These are phyloP conservation scores for Ancistrus triradiatus DNA, from an alignment of 2,113 vertebrate species.

Conservation along the genomic window DNA sequence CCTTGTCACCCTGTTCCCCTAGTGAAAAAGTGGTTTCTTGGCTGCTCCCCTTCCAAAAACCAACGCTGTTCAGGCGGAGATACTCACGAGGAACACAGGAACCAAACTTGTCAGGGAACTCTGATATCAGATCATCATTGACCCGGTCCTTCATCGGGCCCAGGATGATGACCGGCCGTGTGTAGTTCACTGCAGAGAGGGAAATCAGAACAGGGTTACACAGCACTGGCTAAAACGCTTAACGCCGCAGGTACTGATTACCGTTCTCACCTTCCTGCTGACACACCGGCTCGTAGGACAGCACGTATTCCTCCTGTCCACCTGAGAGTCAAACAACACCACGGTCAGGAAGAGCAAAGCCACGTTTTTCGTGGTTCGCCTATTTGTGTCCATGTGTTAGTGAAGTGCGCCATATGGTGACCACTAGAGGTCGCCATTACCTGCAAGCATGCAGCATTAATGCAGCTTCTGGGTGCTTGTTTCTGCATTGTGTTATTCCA, in stretches of 20 bases:
- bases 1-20: no score
- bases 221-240: no score
- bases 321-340: slow-evolving; percentile 61
- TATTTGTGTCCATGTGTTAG: background rate
- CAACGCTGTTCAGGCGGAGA: background rate
- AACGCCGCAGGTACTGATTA: no score
- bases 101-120: slow-evolving; percentile 97
- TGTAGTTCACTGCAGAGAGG: slow-evolving; percentile 79
- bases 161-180: slow-evolving; percentile 92
- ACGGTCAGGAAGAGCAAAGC: background rate
- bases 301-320: slow-evolving; percentile 92
- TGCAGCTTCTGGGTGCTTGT: no score
- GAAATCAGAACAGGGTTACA: background rate
- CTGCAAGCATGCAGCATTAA: background rate
- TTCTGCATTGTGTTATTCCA: no score
- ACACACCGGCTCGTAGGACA: slow-evolving; percentile 91
- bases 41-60: no score
- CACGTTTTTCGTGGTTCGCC: no score
- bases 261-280: slow-evolving; percentile 90
- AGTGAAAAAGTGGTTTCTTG: no score
- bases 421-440: slow-evolving; percentile 3
- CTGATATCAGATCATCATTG: slow-evolving; percentile 96
- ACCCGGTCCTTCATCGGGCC: slow-evolving; percentile 97
- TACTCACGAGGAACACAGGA: slow-evolving; percentile 96
- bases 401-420: background rate